Evolutionary conservation across 2,888 invertebrate genomes (phyloP), one percentile per base, ranked within the genome.

Genomic region (Linnaemya vulpina): DNA sequence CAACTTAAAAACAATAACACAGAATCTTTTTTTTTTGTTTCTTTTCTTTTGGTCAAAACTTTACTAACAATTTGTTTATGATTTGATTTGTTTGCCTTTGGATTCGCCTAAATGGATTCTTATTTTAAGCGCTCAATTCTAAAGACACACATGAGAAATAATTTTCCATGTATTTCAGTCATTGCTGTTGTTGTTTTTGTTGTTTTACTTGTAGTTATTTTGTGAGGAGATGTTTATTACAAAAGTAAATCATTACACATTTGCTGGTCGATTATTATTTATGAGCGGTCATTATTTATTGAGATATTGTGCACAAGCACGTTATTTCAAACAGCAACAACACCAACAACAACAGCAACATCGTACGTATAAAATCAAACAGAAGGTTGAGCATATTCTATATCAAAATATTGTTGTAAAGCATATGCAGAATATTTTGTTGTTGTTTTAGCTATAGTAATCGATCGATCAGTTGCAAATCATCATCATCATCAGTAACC

Each of bases 211-310:
- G 53, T 20, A 51, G 49, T 49, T 60, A 51, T 60, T 82, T 77
- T 77, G 76, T 73, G 76, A 58, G 65, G 65, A 73, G 65, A 83
- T 83, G 76, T 77, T 83, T 77, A 71, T 83, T 68, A 83, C 83
- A 80, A 86, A 88, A 87, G 87, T 87, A 87, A 87, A 87, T 87
- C 88, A 87, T 88, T 88, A 87, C 87, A 87, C 88, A 88, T 89
- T 89, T 89, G 89, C 88, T 89, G 89, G 88, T 88, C 90, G 89
- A 90, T 90, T 90, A 90, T 90, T 90, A 90, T 90, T 90, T 90
- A 90, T 89, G 89, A 89, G 89, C 89, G 88, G 90, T 90, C 89
- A 90, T 90, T 90, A 90, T 90, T 90, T 90, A 90, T 90, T 90
- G 90, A 90, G 90, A 90, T 90, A 90, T 90, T 89, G 89, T 90